Base-by-base conservation (phyloP, 2,888 invertebrate genomes). In the Octodonta nipae region DNA sequence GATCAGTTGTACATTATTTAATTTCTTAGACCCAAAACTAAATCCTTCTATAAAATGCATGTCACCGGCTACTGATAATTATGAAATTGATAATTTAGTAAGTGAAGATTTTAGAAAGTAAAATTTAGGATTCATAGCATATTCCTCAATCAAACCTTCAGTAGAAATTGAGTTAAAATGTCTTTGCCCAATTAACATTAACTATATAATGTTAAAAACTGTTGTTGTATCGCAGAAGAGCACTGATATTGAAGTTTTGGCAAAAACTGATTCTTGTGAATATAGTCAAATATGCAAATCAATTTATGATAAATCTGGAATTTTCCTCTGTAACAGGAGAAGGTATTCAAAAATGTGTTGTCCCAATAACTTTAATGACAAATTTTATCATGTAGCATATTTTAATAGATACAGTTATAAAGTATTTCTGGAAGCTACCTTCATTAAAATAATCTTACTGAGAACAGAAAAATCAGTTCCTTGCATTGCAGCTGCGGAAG, bases 71-170 rank as follows among this genome's bases (percentile, higher is more conserved):
- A 70, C 69, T 41, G 82, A 83, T 55, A 73, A 69, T 30, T 69
- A 73, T 50, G 73, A 73, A 51, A 65, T 67, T 1, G 55, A 60
- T 1, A 82, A 83, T 57, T 62, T 83, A 14, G 67, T 76, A 34
- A 70, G 67, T 8, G 58, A 59, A 26, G 64, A 72, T 49, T 47
- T 46, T 13, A 42, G 52, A 16, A 54, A 61, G 30, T 60, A 60
- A 46, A 54, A 65, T 5, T 67, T 68, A 36, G 83, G 83, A 10
- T 84, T 80, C 52, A 60, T 83, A 46, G 75, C 74, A 1, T 82
- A 78, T 49, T 62, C 68, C 28, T 75, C 78, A 28, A 72, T 77
- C 26, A 77, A 73, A 52, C 80, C 83, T 5, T 84, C 84, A 11
- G 68, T 82, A 2, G 71, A 71, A 39, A 61, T 84, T 16, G 71